Evolutionary conservation across 2,797 vertebrate genomes (phyloP).

Genomic region (Epinephelus awoara): DNA sequence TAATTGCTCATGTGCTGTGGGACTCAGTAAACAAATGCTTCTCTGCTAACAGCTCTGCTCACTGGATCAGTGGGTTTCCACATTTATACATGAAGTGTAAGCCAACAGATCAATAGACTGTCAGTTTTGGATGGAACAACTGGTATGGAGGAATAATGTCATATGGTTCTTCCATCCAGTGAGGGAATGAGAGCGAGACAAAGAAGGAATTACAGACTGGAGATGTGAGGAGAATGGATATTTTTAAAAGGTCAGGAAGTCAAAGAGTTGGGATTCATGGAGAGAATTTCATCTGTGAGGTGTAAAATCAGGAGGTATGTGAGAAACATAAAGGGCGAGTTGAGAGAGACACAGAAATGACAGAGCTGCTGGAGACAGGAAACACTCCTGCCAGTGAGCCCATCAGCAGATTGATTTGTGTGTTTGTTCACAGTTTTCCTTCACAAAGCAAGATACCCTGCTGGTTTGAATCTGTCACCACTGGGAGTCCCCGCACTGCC

Average conservation of each 20-base stretch:
- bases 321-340: not conserved
- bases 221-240: constrained; percentile 9
- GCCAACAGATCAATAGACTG: constrained; percentile 66
- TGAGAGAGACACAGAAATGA: constrained; percentile 6
- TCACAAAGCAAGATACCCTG: constrained; percentile 31
- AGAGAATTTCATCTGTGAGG: not conserved
- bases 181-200: constrained; percentile 6
- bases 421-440: constrained; percentile 44
- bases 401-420: constrained; percentile 37
- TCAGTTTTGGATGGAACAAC: constrained; percentile 41
- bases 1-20: constrained; percentile 16
- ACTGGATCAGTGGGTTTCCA: constrained; percentile 56
- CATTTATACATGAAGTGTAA: constrained; percentile 55
- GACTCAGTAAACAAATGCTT: constrained; percentile 2
- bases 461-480: constrained; percentile 42
- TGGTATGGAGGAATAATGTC: constrained; percentile 1
- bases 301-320: not conserved
- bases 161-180: not conserved
- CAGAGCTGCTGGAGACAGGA: not conserved
- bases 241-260: constrained; percentile 2
- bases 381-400: constrained; percentile 22
- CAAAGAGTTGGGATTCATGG: not conserved
- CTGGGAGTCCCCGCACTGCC: constrained; percentile 32
- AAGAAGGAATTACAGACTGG: not conserved
- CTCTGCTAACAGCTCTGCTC: constrained; percentile 26